Conservation (phyloP, 2,888 invertebrate genomes). For the Oligia strigilis region DNA sequence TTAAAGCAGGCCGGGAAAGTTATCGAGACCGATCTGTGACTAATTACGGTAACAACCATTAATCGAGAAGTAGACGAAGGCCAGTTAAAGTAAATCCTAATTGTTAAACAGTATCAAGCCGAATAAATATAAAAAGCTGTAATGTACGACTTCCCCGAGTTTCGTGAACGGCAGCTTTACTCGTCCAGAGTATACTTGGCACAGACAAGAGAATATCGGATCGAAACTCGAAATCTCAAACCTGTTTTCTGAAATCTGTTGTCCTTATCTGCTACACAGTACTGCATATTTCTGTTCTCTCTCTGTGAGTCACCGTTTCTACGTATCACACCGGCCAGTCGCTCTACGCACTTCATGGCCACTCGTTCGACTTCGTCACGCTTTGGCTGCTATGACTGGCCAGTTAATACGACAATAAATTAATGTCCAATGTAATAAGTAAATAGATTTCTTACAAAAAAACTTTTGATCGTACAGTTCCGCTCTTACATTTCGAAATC, state of each 20-base stretch:
- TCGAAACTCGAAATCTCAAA: constrained; percentile 90
- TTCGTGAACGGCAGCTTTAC: constrained; percentile 82
- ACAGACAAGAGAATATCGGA: constrained; percentile 89
- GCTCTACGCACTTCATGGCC: constrained; percentile 90
- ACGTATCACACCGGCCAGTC: constrained; percentile 84
- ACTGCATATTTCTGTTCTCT: constrained; percentile 81
- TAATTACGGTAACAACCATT: constrained; percentile 70
- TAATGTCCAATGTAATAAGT: constrained; percentile 85
- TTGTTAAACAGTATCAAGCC: constrained; percentile 64
- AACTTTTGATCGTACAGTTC: constrained; percentile 67
- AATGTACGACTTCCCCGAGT: constrained; percentile 77
- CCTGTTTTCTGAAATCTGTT: constrained; percentile 84
- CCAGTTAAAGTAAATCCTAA: constrained; percentile 69
- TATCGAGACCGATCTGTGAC: constrained; percentile 64
- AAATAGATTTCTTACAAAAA: constrained; percentile 79
- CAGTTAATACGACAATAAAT: constrained; percentile 87
- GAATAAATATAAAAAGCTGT: constrained; percentile 75
- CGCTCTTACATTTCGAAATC: constrained; percentile 72
- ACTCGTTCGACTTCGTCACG: constrained; percentile 89
- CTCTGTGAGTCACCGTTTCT: constrained; percentile 89
- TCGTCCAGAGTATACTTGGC: constrained; percentile 85
- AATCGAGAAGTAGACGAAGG: constrained; percentile 64
- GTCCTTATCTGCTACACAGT: constrained; percentile 80
- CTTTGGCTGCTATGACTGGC: constrained; percentile 86
- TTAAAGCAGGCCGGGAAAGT: constrained; percentile 62